Conservation (phyloP, 1,140 invertebrate species). For the Rhyacophila brunnea region DNA sequence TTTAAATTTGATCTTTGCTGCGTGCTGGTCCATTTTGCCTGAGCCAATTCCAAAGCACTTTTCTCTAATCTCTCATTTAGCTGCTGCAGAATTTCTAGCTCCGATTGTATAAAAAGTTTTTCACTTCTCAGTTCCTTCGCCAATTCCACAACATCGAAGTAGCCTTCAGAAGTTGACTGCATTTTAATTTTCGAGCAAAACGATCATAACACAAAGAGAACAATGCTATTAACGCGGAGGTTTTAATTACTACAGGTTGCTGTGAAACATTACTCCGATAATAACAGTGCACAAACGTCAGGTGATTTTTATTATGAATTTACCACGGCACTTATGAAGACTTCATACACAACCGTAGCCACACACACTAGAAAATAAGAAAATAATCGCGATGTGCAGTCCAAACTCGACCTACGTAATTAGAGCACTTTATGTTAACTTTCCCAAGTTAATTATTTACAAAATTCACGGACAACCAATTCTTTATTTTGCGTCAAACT, state of each 20-base stretch:
- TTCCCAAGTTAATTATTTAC: constrained; percentile 6
- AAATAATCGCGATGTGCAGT: not conserved
- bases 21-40: constrained; percentile 85
- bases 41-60: constrained; percentile 49
- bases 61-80: constrained; percentile 52
- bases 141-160: constrained; percentile 44
- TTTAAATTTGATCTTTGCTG: constrained; percentile 86
- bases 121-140: constrained; percentile 49
- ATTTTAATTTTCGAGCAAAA: constrained; percentile 39
- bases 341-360: too few relatives aligned
- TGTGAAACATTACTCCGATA: not conserved
- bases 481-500: not conserved
- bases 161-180: constrained; percentile 49
- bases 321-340: not conserved
- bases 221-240: not conserved
- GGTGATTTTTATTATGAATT: not conserved
- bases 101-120: constrained; percentile 52
- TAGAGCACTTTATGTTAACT: constrained; percentile 1
- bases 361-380: too few relatives aligned
- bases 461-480: not conserved
- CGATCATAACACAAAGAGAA: constrained; percentile 1
- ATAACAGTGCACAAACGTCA: not conserved
- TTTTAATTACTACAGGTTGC: not conserved
- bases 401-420: not conserved
- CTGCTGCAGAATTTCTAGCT: constrained; percentile 48